Conservation (phyloP, 2,888 invertebrate species). For the Sicus ferrugineus region DNA sequence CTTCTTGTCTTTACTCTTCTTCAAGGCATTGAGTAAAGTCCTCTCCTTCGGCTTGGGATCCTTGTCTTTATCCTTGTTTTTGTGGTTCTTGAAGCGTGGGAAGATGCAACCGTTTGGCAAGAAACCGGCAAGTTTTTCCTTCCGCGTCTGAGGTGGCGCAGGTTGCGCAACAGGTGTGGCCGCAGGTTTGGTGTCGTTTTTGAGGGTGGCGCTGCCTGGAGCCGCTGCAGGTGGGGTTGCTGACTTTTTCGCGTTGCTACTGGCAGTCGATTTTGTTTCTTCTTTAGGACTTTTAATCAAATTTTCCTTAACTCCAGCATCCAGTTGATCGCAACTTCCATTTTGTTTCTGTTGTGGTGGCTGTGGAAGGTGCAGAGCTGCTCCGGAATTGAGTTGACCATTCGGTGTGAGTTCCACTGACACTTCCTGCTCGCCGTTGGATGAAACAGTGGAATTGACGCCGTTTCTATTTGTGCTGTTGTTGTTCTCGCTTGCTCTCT, state of each 20-base stretch:
- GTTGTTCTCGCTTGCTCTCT: constrained; percentile 9
- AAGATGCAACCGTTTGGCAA: constrained; percentile 64
- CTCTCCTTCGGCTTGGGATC: constrained; percentile 56
- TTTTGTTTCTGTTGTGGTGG: constrained; percentile 9
- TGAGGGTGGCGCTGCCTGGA: constrained; percentile 7
- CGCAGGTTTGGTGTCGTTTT: constrained; percentile 18
- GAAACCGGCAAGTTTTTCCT: constrained; percentile 64
- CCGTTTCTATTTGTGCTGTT: constrained; percentile 32
- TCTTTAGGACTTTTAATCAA: background rate
- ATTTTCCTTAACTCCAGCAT: constrained; percentile 40
- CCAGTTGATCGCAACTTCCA: constrained; percentile 46
- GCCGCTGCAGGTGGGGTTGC: constrained; percentile 11
- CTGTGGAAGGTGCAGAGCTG: no score
- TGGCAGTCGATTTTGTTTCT: constrained; percentile 24
- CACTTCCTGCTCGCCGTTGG: constrained; percentile 8
- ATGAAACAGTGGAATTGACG: background rate
- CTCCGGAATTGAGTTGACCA: background rate
- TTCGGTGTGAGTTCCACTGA: constrained; percentile 27
- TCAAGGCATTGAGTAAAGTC: constrained; percentile 60
- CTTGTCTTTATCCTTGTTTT: constrained; percentile 54
- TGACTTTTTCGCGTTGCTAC: constrained; percentile 4
- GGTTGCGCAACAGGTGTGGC: constrained; percentile 34
- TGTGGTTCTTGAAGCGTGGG: constrained; percentile 63
- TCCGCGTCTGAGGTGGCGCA: constrained; percentile 51
- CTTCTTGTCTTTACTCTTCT: constrained; percentile 62